Evolutionary conservation across 2,113 vertebrate genomes (phyloP), one percentile per base, ranked within the genome.

Genomic region (Edolisoma coerulescens): DNA sequence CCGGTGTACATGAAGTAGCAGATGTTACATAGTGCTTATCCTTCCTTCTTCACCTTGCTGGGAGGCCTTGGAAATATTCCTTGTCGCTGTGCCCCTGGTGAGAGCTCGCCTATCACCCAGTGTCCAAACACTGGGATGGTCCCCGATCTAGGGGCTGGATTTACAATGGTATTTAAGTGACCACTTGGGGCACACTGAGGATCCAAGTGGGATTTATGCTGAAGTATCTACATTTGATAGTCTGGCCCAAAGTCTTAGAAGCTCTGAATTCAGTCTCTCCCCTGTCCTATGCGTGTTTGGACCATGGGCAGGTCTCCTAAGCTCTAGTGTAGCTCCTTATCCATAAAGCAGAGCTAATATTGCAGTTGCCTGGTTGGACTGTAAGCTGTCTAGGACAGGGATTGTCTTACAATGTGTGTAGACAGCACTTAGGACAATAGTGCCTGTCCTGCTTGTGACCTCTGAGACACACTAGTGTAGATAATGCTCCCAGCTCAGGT

Each of bases 391-490:
- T 85, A 37, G 90, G 63, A 53, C 82, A 65, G 82, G 95, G 87
- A 90, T 95, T 97, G 95, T 86, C 79, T 94, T 94, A 83, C 63
- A 71, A 14, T 16, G 42, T 61, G 50, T 92, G 50, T 39, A 88
- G 87, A 75, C 44, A 91, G 82, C 85, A 68, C 85, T 93, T 80
- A 53, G 37, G 75, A 94, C 94, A 87, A 37, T 35, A 30, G 82
- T 4, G 4, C 75, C 50, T 49, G 82, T 80, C 70, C 90, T 85
- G 28, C 57, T 27, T 16, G 45, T 90, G 94, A 90, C 92, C 88
- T 94, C 88, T 30, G 42, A 64, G 75, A 65, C 32, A 42, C 26
- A 8, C 27, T 54, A 18, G 52, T 39, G 50, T 12, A 89, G 81
- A 64, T 87, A 84, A 84, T 54, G 49, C 73, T 63, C 33, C 69